Percentiles rank a stretch among this genome's conserved stretches.
Conservation (phyloP, 2,888 invertebrate species). For the Onchidella celtica region DNA sequence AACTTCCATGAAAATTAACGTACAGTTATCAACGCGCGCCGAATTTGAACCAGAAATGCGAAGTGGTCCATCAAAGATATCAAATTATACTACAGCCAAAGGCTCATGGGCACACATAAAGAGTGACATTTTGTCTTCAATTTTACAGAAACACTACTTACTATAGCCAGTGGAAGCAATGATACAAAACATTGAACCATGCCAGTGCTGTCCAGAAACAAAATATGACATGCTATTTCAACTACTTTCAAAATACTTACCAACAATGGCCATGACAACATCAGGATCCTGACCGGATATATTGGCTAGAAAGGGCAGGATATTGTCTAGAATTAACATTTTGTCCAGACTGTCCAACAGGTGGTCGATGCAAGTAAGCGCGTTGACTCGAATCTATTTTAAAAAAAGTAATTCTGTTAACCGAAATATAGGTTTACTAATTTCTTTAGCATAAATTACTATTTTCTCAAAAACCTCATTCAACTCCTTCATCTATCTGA, state of each 20-base stretch:
- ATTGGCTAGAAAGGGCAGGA: constrained; percentile 92
- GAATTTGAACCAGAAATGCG: too few relatives aligned
- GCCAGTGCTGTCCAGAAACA: too few relatives aligned
- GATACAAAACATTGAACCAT: too few relatives aligned
- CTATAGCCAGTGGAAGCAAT: too few relatives aligned
- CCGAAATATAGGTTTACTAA: not conserved
- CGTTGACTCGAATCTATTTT: constrained; percentile 79
- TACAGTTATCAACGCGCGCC: too few relatives aligned
- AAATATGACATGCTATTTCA: too few relatives aligned
- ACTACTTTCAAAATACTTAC: constrained; percentile 85
- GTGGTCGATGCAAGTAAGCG: constrained; percentile 84
- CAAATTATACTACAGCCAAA: too few relatives aligned
- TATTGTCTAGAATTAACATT: constrained; percentile 92
- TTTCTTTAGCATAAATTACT: not conserved
- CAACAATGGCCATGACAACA: constrained; percentile 92
- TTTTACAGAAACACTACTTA: too few relatives aligned
- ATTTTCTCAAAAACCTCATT: not conserved
- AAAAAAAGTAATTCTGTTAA: not conserved
- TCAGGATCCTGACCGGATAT: constrained; percentile 93
- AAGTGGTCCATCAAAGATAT: too few relatives aligned
- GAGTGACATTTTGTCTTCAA: too few relatives aligned
- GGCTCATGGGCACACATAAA: too few relatives aligned
- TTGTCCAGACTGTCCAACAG: constrained; percentile 92
- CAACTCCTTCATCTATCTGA: not conserved
- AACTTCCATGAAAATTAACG: too few relatives aligned